Evolutionary conservation across 53 echinoderm and acorn worm species (phyloP).

Genomic region (Crossaster papposus): DNA sequence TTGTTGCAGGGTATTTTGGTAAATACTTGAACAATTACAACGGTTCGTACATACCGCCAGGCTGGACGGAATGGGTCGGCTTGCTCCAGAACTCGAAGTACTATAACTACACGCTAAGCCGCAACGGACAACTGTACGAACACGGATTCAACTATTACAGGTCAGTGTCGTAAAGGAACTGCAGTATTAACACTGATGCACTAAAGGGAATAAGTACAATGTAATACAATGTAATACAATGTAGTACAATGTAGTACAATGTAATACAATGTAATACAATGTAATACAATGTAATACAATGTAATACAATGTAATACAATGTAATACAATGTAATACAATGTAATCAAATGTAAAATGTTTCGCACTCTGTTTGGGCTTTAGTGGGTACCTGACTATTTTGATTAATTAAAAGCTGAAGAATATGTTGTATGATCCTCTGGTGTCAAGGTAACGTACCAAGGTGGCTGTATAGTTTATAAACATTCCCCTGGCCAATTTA

Average conservation of each 20-base stretch:
- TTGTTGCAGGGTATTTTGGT: conserved; percentile 90
- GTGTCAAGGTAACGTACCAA: neutral
- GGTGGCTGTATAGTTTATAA: neutral
- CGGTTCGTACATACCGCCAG: conserved; percentile 85
- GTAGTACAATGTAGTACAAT: too few species aligned
- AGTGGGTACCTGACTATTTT: neutral
- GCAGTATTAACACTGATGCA: too few species aligned
- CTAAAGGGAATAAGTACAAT: too few species aligned
- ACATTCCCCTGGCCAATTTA: neutral
- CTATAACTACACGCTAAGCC: conserved; percentile 90
- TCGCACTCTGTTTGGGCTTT: neutral
- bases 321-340: too few species aligned
- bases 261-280: neutral
- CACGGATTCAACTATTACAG: conserved; percentile 88
- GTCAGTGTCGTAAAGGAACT: too few species aligned
- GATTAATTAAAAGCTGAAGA: neutral
- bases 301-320: too few species aligned
- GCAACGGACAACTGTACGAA: conserved; percentile 78
- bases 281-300: too few species aligned
- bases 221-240: too few species aligned
- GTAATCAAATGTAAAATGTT: too few species aligned
- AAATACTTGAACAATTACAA: conserved; percentile 97
- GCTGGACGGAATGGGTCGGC: conserved; percentile 97
- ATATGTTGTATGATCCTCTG: neutral
- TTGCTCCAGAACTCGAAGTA: conserved; percentile 89